A percentile compares a stretch with the other conserved stretches of the same genome.
Conservation (phyloP, 2,888 invertebrate genomes). For the Euproctis similis region DNA sequence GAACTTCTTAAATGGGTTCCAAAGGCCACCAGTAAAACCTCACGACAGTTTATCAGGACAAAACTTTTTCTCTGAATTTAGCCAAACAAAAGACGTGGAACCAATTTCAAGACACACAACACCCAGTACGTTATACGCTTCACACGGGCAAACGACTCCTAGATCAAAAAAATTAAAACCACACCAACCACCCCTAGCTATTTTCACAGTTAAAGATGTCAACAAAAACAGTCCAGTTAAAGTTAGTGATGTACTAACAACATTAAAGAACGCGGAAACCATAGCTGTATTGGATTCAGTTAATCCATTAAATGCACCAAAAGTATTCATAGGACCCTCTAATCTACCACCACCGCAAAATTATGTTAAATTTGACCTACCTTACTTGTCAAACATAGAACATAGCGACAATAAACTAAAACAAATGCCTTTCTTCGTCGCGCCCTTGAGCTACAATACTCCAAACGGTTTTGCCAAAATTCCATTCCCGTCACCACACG, state of each 20-base stretch:
- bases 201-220: constrained; percentile 80
- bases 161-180: constrained; percentile 79
- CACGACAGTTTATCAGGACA: constrained; percentile 39
- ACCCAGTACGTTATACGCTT: constrained; percentile 50
- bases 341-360: constrained; percentile 81
- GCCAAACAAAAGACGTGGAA: constrained; percentile 39
- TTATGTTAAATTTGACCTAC: constrained; percentile 87
- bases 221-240: constrained; percentile 70
- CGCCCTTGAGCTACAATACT: constrained; percentile 88
- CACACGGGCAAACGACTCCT: constrained; percentile 56
- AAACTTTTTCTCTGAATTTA: constrained; percentile 52
- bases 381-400: constrained; percentile 85
- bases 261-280: constrained; percentile 81
- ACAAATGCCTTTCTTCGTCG: constrained; percentile 88
- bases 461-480: constrained; percentile 90
- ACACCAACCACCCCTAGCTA: constrained; percentile 89
- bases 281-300: constrained; percentile 87
- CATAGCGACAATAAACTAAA: constrained; percentile 82
- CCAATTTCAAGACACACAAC: constrained; percentile 59
- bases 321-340: constrained; percentile 88
- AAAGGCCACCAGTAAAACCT: constrained; percentile 36
- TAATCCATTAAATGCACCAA: constrained; percentile 79
- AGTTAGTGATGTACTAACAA: constrained; percentile 81
- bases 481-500: constrained; percentile 89
- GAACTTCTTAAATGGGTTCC: constrained; percentile 36